Percentiles rank a stretch among this genome's conserved stretches.
These are phyloP conservation scores for Papilio dardanus DNA, from an alignment of 1,140 invertebrate genomes.

Conservation along the genomic window DNA sequence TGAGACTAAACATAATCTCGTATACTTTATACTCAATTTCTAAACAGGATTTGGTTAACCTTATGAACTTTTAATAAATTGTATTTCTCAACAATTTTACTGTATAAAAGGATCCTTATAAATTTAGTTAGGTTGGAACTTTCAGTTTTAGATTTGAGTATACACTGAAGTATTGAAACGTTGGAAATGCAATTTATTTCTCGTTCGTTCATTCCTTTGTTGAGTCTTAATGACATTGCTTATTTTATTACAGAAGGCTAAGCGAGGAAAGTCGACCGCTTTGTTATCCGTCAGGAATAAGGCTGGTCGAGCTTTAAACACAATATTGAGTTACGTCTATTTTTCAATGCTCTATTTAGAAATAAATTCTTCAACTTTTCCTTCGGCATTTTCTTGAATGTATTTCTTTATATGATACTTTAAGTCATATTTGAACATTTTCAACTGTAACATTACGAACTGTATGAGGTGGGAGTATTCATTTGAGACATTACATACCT, in stretches of 20 bases:
- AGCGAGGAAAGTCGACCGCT: neutral
- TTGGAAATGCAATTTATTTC: conserved; percentile 34
- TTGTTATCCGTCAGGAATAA: conserved; percentile 17
- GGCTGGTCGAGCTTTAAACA: neutral
- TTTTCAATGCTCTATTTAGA: neutral
- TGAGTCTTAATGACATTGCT: conserved; percentile 17
- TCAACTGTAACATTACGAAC: too few species aligned
- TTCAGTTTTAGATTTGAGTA: conserved; percentile 15
- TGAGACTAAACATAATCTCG: too few species aligned
- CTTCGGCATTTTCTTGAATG: neutral
- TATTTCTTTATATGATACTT: too few species aligned
- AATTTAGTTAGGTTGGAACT: conserved; percentile 21
- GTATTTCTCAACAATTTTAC: conserved; percentile 5
- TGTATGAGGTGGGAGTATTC: too few species aligned
- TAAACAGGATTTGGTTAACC: neutral
- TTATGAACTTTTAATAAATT: neutral
- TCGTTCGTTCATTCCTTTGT: conserved; percentile 28
- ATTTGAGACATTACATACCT: too few species aligned
- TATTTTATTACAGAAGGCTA: conserved; percentile 20
- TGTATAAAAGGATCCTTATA: conserved; percentile 25
- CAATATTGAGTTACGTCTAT: conserved; percentile 7
- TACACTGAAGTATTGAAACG: conserved; percentile 31
- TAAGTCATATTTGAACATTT: too few species aligned
- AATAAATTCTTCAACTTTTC: neutral
- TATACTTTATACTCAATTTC: neutral